Evolutionary conservation across 2,797 vertebrate species (phyloP), one percentile per base, ranked within the genome.

Genomic region (Pagetopsis macropterus): DNA sequence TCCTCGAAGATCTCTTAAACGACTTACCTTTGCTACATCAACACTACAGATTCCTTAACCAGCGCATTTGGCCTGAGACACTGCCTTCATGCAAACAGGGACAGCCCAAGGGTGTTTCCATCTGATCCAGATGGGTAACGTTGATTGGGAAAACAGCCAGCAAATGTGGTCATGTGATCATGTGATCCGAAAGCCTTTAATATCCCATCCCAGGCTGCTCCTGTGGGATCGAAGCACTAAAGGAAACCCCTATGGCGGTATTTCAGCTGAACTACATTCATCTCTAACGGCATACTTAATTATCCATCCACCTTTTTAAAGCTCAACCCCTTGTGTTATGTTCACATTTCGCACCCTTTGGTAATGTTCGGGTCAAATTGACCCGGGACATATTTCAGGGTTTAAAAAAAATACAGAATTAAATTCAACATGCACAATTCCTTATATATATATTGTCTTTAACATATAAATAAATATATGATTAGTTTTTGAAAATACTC

Each of bases 61-160:
- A 23, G 4, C 2, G 1, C 54, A 23, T 56, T 65, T 66, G 64
- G 49, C 58, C 50, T 52, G 40, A 59, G 50, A 65, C 14, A 0
- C 68, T 50, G 41, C 64, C 61, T 45, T 65, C 55, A 41, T 23
- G 19, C 55, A 54, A n/a, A 19, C 56, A 46, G 67, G 70, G 72
- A 66, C 72, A 55, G 67, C 65, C 46, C 65, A 82, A 82, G 77
- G 75, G 41, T 59, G 67, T 45, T 23, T 82, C 46, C 27, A 5
- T 43, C 73, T 33, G 11, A 1, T 65, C 23, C 23, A 64, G 66
- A 61, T 40, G 10, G 45, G 50, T 70, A 66, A 40, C 4, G 3
- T 19, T 40, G 52, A 78, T 58, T 78, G 73, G 78, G 60, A 71
- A 37, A 69, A 27, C 44, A 64, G 46, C 31, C 49, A 41, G 45